phyloP scores from a whole-genome alignment of 2,113 vertebrate species.

The Gallinago jamesoni region DNA sequence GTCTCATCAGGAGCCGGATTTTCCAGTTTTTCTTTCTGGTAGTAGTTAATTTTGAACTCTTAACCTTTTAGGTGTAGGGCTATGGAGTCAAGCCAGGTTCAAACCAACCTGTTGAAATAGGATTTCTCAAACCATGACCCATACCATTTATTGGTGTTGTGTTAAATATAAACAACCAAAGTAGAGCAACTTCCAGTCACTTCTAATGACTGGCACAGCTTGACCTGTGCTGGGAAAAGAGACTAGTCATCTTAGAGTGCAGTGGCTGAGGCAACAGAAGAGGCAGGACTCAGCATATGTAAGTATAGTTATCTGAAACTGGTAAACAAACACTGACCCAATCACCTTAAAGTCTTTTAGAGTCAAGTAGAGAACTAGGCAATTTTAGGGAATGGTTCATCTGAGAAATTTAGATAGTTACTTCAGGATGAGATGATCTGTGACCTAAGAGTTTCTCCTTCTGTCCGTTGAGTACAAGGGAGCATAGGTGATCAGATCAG shows the following conservation, averaged over 20 bases:
- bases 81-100: background rate
- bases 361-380: background rate
- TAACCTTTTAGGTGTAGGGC: rapidly evolving
- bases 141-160: rapidly evolving
- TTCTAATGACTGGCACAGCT: background rate
- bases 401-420: background rate
- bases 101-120: background rate
- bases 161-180: background rate
- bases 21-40: rapidly evolving
- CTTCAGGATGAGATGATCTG: background rate
- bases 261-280: background rate
- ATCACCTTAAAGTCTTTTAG: background rate
- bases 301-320: background rate
- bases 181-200: background rate
- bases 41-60: background rate
- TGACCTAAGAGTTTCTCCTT: background rate
- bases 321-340: background rate
- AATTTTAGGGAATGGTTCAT: background rate
- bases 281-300: background rate
- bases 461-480: background rate
- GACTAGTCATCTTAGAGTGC: background rate
- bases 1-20: background rate
- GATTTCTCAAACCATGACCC: background rate
- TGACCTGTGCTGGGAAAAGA: background rate
- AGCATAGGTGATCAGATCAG: background rate